These are phyloP conservation scores for Meda fulgida DNA, from an alignment of 2,797 vertebrate species.

Conservation along the genomic window DNA sequence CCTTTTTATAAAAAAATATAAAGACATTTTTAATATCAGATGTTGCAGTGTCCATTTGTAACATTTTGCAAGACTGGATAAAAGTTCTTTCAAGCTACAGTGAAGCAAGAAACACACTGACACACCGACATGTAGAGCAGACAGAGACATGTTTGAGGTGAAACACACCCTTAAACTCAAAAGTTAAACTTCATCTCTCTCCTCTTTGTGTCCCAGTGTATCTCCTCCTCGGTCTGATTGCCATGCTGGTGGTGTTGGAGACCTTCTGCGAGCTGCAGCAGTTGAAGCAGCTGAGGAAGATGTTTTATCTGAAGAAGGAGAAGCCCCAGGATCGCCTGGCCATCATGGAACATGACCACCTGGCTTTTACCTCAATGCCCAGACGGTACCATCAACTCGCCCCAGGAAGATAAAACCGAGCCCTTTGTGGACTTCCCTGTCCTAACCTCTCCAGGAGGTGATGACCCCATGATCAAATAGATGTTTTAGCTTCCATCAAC, in stretches of 20 bases:
- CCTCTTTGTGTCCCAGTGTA: conserved; percentile 79
- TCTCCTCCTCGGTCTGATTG: conserved; percentile 90
- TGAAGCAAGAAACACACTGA: neutral
- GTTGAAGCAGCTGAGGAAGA: conserved; percentile 92
- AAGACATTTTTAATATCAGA: neutral
- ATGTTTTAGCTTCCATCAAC: conserved; percentile 14
- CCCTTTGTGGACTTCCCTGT: conserved; percentile 74
- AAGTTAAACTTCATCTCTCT: neutral
- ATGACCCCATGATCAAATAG: conserved; percentile 78
- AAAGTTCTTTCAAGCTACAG: neutral
- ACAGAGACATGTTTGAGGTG: neutral
- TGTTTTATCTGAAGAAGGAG: conserved; percentile 96
- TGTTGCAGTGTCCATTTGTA: neutral
- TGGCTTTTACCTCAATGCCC: conserved; percentile 90
- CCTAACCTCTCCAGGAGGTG: conserved; percentile 69
- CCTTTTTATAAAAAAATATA: neutral
- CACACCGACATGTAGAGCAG: neutral
- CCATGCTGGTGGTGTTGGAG: conserved; percentile 95
- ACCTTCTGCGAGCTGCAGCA: conserved; percentile 97
- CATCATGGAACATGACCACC: conserved; percentile 93
- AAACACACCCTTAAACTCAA: neutral
- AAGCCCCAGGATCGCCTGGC: conserved; percentile 87
- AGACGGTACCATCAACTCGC: conserved; percentile 71
- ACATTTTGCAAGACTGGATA: neutral
- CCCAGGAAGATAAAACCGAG: conserved; percentile 84